These are phyloP conservation scores for Liposcelis brunnea DNA, from an alignment of 2,888 invertebrate species.

Conservation along the genomic window DNA sequence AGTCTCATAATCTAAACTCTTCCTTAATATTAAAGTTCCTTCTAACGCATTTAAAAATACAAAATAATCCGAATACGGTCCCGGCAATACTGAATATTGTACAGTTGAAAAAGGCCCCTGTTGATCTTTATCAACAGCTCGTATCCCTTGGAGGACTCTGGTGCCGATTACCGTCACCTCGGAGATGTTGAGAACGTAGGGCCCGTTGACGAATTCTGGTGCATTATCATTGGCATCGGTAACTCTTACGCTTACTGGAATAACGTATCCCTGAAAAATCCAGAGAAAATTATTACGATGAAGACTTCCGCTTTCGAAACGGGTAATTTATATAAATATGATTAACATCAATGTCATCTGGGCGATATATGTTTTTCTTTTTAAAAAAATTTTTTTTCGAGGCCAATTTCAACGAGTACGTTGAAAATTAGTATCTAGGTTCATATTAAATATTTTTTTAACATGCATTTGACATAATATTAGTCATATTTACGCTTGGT, in stretches of 20 bases:
- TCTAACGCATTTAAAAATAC: constrained; percentile 73
- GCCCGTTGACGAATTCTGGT: constrained; percentile 63
- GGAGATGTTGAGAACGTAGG: constrained; percentile 64
- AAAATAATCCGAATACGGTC: constrained; percentile 62
- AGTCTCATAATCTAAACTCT: constrained; percentile 68
- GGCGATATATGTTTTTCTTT: no score
- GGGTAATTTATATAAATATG: no score
- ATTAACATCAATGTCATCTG: not conserved
- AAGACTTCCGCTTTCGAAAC: no score
- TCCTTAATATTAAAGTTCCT: constrained; percentile 60
- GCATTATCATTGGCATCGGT: constrained; percentile 86
- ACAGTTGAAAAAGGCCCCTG: constrained; percentile 76
- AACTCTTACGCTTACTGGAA: constrained; percentile 68
- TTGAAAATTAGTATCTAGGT: no score
- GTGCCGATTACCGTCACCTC: constrained; percentile 44
- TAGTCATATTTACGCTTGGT: no score
- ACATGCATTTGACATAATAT: no score
- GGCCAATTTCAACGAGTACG: no score
- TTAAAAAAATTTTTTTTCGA: no score
- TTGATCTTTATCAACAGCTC: constrained; percentile 70
- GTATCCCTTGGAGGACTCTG: constrained; percentile 57
- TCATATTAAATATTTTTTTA: no score
- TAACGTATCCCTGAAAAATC: constrained; percentile 45
- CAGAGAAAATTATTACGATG: constrained; percentile 18
- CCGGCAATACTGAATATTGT: constrained; percentile 63